Conservation (phyloP, 2,797 vertebrate genomes). For the Acanthurus lineatus region DNA sequence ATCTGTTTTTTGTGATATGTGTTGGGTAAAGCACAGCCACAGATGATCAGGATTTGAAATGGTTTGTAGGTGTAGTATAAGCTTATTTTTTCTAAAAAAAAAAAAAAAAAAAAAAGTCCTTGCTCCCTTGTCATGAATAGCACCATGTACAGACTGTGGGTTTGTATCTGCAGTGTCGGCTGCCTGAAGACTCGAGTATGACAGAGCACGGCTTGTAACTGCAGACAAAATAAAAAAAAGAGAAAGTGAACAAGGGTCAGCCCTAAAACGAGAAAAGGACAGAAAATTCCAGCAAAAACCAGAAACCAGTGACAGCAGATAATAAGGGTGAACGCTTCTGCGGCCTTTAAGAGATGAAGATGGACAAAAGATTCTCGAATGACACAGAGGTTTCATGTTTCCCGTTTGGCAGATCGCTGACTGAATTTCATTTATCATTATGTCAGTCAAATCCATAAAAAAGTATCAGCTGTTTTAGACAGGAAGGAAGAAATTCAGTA, state of each 20-base stretch:
- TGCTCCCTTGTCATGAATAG: constrained; percentile 6
- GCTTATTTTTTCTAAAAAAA: too few relatives aligned
- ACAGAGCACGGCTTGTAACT: constrained; percentile 30
- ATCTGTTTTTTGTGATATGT: neutral
- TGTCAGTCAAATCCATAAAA: constrained; percentile 9
- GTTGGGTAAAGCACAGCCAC: neutral
- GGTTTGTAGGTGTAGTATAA: too few relatives aligned
- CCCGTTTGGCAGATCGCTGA: constrained; percentile 7
- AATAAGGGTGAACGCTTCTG: neutral
- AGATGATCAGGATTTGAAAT: neutral
- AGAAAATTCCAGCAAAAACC: neutral
- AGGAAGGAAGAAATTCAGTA: neutral
- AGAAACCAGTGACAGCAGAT: constrained; percentile 14
- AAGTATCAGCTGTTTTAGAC: neutral
- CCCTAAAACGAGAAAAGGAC: constrained; percentile 3
- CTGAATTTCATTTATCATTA: neutral
- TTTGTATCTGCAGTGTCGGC: constrained; percentile 16
- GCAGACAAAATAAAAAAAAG: constrained; percentile 4
- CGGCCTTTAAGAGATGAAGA: constrained; percentile 14
- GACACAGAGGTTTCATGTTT: constrained; percentile 6
- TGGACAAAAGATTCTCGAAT: neutral
- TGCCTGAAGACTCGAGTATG: constrained; percentile 26
- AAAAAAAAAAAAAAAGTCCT: neutral
- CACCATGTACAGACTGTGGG: constrained; percentile 13
- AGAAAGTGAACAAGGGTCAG: constrained; percentile 7